phyloP scores from a whole-genome alignment of 2,888 invertebrate species.

The Apamea crenata region DNA sequence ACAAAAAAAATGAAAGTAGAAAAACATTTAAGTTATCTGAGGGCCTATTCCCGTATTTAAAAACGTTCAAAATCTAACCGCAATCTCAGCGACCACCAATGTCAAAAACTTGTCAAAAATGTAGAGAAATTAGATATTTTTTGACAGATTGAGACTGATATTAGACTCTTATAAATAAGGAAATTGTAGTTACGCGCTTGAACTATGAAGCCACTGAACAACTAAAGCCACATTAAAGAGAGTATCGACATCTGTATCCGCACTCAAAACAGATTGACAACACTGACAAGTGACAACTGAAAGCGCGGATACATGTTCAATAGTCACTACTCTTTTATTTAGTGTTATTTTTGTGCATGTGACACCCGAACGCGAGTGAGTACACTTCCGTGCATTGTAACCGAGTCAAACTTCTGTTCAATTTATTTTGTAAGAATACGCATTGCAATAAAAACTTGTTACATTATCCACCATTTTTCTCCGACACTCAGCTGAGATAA shows the following conservation, averaged over 20 bases:
- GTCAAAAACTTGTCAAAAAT: background rate
- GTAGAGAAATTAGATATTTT: background rate
- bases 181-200: background rate
- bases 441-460: constrained; percentile 51
- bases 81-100: no score
- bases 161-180: background rate
- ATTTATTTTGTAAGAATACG: constrained; percentile 27
- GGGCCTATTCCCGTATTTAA: no score
- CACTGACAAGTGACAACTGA: constrained; percentile 16
- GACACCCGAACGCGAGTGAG: background rate
- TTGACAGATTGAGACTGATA: background rate
- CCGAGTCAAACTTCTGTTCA: constrained; percentile 40
- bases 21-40: no score
- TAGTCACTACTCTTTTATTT: background rate
- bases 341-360: constrained; percentile 2
- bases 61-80: no score
- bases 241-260: background rate
- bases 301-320: constrained; percentile 8
- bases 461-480: constrained; percentile 52
- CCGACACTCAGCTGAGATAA: constrained; percentile 50
- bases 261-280: constrained; percentile 2
- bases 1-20: no score
- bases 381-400: constrained; percentile 19
- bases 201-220: background rate
- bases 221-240: background rate